Base-by-base conservation (phyloP, 1,140 invertebrate genomes). In the Oedothorax gibbosus region DNA sequence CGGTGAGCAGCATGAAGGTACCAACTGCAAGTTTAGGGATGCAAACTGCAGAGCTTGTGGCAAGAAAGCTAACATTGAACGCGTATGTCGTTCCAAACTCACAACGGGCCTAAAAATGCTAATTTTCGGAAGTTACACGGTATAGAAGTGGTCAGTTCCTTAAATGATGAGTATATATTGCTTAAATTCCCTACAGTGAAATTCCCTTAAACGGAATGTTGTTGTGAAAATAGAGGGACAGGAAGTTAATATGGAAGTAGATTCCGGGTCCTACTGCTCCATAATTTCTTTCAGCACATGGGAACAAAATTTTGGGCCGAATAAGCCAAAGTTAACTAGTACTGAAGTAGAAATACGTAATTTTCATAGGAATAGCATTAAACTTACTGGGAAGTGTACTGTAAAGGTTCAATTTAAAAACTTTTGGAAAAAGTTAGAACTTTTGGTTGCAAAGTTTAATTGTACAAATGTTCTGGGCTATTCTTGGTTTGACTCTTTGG, bases 381-480 rank as follows among this genome's bases (percentile, higher is more conserved):
- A 18, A 15, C 57, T 62, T 62, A 3, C 12, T 62, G 57, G 57
- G 2, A 62, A 62, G 18, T 62, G 57, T 62, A 62, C 57, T 62
- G 57, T 62, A 18, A 62, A 18, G 18, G 57, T 62, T 62, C 57
- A 62, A 18, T 62, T 62, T 18, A 62, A 62, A 62, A 62, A 62
- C 18, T 62, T 20, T 21, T 2, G 21, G 1, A 12, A 12, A 21
- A 20, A 8, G 0, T 69, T 69, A 8, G n/a, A 49, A 14, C 66
- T 69, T 21, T 49, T 69, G 12, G 11, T 69, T n/a, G 7, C 66
- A 15, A 49, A 69, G 35, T 18, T 12, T 14, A 21, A 69, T 14
- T 69, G 66, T 21, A 69, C 66, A 2, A 69, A 14, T 69, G 7
- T 69, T 20, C 21, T 69, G 35, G 66, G 66, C 11, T 69, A 69